phyloP scores from a whole-genome alignment of 1,140 invertebrate genomes.

The Megalonaias nervosa region DNA sequence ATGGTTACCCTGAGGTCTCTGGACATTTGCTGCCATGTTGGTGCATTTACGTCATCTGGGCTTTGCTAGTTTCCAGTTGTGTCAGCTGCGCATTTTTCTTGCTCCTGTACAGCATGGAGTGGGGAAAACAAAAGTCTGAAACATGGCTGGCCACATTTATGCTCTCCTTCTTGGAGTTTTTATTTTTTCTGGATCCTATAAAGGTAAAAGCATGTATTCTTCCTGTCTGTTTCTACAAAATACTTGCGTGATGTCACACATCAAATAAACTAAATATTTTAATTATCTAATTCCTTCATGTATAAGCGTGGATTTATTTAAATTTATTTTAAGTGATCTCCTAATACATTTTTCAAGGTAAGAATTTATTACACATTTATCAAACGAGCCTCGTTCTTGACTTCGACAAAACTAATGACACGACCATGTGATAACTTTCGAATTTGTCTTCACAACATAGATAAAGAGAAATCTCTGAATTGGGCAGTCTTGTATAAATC shows the following conservation, averaged over 20 bases:
- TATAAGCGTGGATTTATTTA: neutral
- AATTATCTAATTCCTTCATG: neutral
- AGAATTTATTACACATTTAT: neutral
- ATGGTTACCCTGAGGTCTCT: conserved; percentile 32
- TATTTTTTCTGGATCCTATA: conserved; percentile 57
- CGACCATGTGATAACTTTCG: neutral
- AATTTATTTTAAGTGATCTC: neutral
- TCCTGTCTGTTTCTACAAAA: too few relatives aligned
- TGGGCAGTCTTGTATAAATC: too few relatives aligned
- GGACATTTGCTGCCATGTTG: conserved; percentile 46
- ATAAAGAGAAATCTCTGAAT: too few relatives aligned
- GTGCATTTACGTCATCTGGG: conserved; percentile 54
- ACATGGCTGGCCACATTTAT: conserved; percentile 59
- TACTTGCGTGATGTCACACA: too few relatives aligned
- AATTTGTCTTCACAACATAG: too few relatives aligned
- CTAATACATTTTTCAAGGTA: neutral
- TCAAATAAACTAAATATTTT: neutral
- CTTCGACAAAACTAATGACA: neutral
- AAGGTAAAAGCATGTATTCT: conserved; percentile 43
- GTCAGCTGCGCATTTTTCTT: conserved; percentile 48
- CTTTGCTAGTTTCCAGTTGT: conserved; percentile 38
- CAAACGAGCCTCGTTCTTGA: neutral
- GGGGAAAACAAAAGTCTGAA: conserved; percentile 58
- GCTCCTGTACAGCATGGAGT: conserved; percentile 59
- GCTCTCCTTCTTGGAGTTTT: conserved; percentile 55